phyloP scores from a whole-genome alignment of 2,888 invertebrate genomes.

The Cheilosia vulpina region DNA sequence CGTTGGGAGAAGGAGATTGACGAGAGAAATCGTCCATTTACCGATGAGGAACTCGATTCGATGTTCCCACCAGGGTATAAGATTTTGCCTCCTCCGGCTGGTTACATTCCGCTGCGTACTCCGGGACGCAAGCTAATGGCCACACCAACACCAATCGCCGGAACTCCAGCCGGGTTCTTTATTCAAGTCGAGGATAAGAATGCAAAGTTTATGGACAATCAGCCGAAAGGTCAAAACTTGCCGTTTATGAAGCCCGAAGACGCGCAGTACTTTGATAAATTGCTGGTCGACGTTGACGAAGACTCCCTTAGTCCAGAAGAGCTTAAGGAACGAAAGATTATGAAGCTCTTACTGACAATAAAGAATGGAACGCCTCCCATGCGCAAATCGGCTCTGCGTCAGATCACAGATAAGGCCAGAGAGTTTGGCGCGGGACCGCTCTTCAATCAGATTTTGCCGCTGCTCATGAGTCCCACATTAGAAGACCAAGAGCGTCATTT shows the following conservation, averaged over 20 bases:
- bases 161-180: constrained; percentile 96
- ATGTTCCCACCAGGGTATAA: constrained; percentile 99
- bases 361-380: constrained; percentile 99
- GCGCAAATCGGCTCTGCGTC: constrained; percentile 98
- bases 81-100: constrained; percentile 96
- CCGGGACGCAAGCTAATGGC: constrained; percentile 98
- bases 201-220: constrained; percentile 95
- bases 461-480: constrained; percentile 99
- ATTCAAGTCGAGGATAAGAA: constrained; percentile 95
- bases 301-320: constrained; percentile 97
- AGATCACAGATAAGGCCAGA: constrained; percentile 99
- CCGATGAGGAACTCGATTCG: constrained; percentile 98
- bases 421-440: constrained; percentile 99
- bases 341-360: constrained; percentile 98
- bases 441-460: constrained; percentile 99
- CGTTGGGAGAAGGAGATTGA: constrained; percentile 99
- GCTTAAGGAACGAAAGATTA: constrained; percentile 99
- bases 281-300: constrained; percentile 99
- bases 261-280: constrained; percentile 99
- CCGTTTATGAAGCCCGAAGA: constrained; percentile 99
- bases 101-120: constrained; percentile 97
- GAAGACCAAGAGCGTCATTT: constrained; percentile 99
- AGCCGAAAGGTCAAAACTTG: constrained; percentile 97
- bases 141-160: constrained; percentile 98
- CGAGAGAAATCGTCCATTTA: constrained; percentile 97